Evolutionary conservation across 2,113 vertebrate species (phyloP).

Genomic region (Pygoscelis adeliae): DNA sequence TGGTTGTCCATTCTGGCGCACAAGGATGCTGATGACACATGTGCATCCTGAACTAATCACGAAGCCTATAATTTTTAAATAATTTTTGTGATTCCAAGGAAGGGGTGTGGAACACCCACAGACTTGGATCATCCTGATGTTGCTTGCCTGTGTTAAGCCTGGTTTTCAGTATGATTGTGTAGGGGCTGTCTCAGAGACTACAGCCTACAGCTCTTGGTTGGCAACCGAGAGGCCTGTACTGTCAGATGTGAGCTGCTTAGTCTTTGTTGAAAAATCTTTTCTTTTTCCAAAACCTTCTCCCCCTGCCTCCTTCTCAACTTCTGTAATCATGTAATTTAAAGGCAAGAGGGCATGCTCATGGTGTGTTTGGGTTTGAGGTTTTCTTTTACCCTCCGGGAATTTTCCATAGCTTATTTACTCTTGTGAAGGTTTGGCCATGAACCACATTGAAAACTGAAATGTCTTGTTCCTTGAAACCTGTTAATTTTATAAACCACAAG

Average conservation of each 20-base stretch:
- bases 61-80: not conserved
- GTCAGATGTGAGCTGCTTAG: not conserved
- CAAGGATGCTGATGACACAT: not conserved
- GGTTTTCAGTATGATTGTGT: not conserved
- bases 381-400: conserved; percentile 16
- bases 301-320: not conserved
- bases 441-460: conserved; percentile 44
- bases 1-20: not conserved
- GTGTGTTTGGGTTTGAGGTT: conserved; percentile 7
- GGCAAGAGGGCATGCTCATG: not conserved
- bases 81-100: not conserved
- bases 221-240: not conserved
- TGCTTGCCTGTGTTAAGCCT: not conserved
- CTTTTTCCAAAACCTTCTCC: not conserved
- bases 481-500: conserved; percentile 60
- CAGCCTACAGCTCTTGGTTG: not conserved
- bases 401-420: conserved; percentile 37
- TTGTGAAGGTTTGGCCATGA: conserved; percentile 25
- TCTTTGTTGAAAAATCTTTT: not conserved
- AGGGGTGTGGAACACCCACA: not conserved
- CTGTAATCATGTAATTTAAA: not conserved
- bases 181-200: not conserved
- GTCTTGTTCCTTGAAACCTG: conserved; percentile 54
- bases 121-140: not conserved
- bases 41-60: not conserved